Conservation (phyloP, 2,888 invertebrate species). For the Melanostoma mellinum region DNA sequence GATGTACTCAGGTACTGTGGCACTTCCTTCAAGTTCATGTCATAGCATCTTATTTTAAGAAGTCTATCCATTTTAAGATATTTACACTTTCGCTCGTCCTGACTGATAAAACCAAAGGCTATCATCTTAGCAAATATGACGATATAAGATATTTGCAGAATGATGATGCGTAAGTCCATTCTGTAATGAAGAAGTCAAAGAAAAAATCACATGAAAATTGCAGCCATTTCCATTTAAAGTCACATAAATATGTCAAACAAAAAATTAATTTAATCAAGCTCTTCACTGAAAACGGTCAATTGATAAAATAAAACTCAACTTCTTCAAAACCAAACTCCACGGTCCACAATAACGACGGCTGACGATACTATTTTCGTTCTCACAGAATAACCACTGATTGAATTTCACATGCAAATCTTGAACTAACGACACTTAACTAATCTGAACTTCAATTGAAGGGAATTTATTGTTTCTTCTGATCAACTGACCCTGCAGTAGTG, state of each 20-base stretch:
- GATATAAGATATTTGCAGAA: slow-evolving; percentile 76
- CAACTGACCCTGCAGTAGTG: slow-evolving; percentile 12
- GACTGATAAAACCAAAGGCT: slow-evolving; percentile 77
- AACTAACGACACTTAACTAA: slow-evolving; percentile 58
- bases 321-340: slow-evolving; percentile 14
- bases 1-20: slow-evolving; percentile 80
- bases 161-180: slow-evolving; percentile 75
- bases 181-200: slow-evolving; percentile 57
- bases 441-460: slow-evolving; percentile 63
- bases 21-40: slow-evolving; percentile 81
- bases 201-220: neutral
- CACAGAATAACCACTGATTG: slow-evolving; percentile 48
- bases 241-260: slow-evolving; percentile 1
- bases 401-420: slow-evolving; percentile 69
- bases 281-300: slow-evolving; percentile 55
- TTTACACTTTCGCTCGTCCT: slow-evolving; percentile 79
- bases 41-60: slow-evolving; percentile 78
- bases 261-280: slow-evolving; percentile 52
- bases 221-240: neutral
- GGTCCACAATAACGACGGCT: neutral
- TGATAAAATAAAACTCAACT: slow-evolving; percentile 13
- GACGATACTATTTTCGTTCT: slow-evolving; percentile 25
- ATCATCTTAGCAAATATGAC: slow-evolving; percentile 75
- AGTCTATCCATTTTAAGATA: slow-evolving; percentile 78
- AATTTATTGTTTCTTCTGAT: slow-evolving; percentile 20